Evolutionary conservation across 2,797 vertebrate genomes (phyloP), one percentile per base, ranked within the genome.

Genomic region (Poecile montanus): DNA sequence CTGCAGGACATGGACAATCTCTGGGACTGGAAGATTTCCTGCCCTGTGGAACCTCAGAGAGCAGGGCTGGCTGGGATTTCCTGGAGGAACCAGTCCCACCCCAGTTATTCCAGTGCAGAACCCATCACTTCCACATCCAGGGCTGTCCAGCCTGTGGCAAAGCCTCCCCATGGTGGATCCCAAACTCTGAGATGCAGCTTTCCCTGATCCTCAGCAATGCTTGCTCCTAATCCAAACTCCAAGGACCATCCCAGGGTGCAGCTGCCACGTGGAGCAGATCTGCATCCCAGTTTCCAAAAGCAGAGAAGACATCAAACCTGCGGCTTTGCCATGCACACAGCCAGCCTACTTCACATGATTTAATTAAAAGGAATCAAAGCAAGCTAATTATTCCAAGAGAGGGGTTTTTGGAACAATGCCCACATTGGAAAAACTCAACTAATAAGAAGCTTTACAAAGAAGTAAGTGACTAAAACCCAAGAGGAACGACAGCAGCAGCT

Each of bases 331-430:
- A 7, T 3, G 60, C 63, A n/a, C 81, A 30, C 78, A 57, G 77
- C 4, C 89, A 85, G 87, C 73, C 83, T 58, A 17, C 94, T 89
- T 65, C 82, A 60, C 47, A 7, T 32, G 71, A 82, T 85, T 92
- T 87, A 85, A 93, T 91, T 87, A 93, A 75, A 81, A 89, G 80
- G 71, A 87, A 79, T 85, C 89, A 85, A 94, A 91, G 92, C 89
- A 58, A 87, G 65, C 91, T 91, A 73, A 94, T 91, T 82, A 95
- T 91, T 94, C 40, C 75, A 93, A 85, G 65, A 88, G 89, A 73
- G 25, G 27, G 34, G 11, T 30, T n/a, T 84, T 78, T 92, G 94
- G 93, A 75, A 60, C 67, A 25, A 38, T 3, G 91, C 85, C 94
- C 16, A 36, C 9, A 36, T 21, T 32, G 62, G 87, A 44, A 45